A percentile compares a stretch with the other conserved stretches of the same genome.
Conservation (phyloP, 2,113 vertebrate genomes). For the Bathybates hornii region DNA sequence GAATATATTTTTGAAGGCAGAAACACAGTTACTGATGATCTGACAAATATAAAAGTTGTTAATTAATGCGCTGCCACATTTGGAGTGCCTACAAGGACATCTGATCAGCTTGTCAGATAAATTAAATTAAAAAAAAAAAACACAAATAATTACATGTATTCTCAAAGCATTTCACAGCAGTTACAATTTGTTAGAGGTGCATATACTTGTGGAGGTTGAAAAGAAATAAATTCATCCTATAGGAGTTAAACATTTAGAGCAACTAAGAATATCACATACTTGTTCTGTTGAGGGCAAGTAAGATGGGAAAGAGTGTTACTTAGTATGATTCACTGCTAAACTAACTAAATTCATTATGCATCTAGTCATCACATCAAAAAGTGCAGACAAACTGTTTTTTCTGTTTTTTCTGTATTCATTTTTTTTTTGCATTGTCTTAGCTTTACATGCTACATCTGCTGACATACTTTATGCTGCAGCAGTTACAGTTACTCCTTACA, state of each 20-base stretch:
- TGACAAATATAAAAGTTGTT: neutral
- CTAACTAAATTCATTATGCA: neutral
- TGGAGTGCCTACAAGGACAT: neutral
- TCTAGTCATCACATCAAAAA: neutral
- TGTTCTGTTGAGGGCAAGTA: neutral
- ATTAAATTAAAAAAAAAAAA: neutral
- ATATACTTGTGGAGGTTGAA: neutral
- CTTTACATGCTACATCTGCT: neutral
- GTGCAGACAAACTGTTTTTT: neutral
- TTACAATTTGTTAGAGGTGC: neutral
- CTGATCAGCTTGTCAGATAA: neutral
- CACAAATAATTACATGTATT: neutral
- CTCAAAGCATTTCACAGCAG: neutral
- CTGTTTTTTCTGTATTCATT: neutral
- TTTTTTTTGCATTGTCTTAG: neutral
- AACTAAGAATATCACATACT: neutral
- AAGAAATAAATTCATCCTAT: neutral
- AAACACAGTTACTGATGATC: neutral
- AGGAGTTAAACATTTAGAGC: neutral
- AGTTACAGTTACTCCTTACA: slow-evolving; percentile 18
- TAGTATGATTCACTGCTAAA: neutral
- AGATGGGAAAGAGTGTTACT: neutral
- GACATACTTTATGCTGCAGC: slow-evolving; percentile 7
- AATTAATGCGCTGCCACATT: neutral
- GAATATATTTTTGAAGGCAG: neutral